Evolutionary conservation across 2,888 invertebrate species (phyloP).

Genomic region (Pyrrhia umbra): DNA sequence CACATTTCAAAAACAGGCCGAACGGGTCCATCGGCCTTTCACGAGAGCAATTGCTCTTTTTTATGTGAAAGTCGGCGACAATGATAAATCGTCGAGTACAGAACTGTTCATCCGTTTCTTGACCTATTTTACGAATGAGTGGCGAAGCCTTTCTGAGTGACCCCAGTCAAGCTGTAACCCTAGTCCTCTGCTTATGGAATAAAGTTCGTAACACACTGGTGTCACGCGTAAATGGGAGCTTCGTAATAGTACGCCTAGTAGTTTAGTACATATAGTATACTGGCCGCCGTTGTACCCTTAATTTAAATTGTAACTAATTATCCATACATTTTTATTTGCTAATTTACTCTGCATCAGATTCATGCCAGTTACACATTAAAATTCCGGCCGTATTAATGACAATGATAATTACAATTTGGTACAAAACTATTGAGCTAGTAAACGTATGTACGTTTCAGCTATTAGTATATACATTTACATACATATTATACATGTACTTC

Average conservation of each 20-base stretch:
- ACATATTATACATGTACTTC: background rate
- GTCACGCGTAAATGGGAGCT: conserved; percentile 12
- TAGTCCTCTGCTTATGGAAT: conserved; percentile 44
- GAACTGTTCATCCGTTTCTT: conserved; percentile 68
- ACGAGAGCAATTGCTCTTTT: conserved; percentile 57
- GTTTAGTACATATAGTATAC: too few relatives aligned
- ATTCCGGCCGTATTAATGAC: background rate
- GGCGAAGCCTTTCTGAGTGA: conserved; percentile 62
- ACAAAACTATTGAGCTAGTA: background rate
- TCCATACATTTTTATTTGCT: too few relatives aligned
- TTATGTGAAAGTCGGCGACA: conserved; percentile 57
- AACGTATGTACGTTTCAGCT: background rate
- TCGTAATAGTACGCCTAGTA: conserved; percentile 37
- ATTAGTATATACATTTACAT: background rate
- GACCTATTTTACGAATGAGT: conserved; percentile 70
- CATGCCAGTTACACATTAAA: too few relatives aligned
- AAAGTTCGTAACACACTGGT: conserved; percentile 32
- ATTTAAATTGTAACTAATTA: too few relatives aligned
- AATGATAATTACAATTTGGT: background rate
- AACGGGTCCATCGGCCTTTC: conserved; percentile 27
- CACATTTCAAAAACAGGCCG: conserved; percentile 50
- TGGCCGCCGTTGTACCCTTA: too few relatives aligned
- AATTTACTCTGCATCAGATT: too few relatives aligned
- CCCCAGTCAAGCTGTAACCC: conserved; percentile 45
- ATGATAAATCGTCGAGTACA: conserved; percentile 63